phyloP scores from a whole-genome alignment of 2,797 vertebrate genomes.

The Eleutherodactylus coqui region DNA sequence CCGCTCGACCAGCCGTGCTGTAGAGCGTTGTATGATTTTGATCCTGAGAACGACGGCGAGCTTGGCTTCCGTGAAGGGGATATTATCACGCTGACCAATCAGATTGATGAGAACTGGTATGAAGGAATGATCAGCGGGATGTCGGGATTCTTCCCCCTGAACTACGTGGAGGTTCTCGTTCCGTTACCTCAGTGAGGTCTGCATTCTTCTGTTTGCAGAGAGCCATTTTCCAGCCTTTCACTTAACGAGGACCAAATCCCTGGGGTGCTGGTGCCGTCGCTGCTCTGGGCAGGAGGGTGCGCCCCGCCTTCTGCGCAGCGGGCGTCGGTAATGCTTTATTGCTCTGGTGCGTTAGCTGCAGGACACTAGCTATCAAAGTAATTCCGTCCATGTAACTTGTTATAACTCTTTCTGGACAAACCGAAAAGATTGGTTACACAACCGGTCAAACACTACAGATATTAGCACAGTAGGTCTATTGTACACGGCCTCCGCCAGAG shows the following conservation, averaged over 20 bases:
- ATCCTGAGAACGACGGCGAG: constrained; percentile 96
- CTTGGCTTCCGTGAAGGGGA: constrained; percentile 96
- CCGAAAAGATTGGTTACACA: not conserved
- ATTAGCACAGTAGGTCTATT: not conserved
- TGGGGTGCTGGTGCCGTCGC: not conserved
- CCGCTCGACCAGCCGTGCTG: constrained; percentile 93
- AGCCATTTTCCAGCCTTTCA: constrained; percentile 26
- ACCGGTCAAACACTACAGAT: constrained; percentile 16
- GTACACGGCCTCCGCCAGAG: not conserved
- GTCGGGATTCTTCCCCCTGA: constrained; percentile 97
- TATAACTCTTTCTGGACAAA: not conserved
- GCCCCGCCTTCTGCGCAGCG: not conserved
- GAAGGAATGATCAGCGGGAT: constrained; percentile 95
- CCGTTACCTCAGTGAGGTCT: constrained; percentile 88
- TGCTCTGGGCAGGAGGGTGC: not conserved
- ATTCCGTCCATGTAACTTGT: constrained; percentile 30
- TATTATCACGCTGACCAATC: constrained; percentile 96
- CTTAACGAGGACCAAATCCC: constrained; percentile 51
- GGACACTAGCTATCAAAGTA: constrained; percentile 13
- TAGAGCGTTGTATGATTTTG: constrained; percentile 96
- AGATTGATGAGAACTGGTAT: constrained; percentile 99
- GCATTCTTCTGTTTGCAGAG: not conserved
- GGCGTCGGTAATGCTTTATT: constrained; percentile 2
- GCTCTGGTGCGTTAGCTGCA: not conserved
- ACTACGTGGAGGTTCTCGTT: constrained; percentile 95